These are phyloP conservation scores for Falco rusticolus DNA, from an alignment of 2,797 vertebrate genomes.

Conservation along the genomic window DNA sequence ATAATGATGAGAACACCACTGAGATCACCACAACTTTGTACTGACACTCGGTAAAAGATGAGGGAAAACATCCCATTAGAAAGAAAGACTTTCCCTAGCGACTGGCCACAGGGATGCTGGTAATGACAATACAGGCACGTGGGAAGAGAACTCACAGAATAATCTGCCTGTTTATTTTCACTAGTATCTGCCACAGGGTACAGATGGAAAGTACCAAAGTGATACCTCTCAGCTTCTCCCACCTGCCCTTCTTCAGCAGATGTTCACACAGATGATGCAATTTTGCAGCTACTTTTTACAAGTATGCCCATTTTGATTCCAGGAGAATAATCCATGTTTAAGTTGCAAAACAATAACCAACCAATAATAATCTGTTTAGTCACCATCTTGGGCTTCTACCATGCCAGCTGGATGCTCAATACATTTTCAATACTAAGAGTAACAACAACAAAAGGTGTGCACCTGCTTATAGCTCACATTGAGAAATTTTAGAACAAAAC, in stretches of 20 bases:
- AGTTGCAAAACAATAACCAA: neutral
- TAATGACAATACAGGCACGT: neutral
- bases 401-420: neutral
- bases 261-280: neutral
- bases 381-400: neutral
- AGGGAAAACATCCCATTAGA: neutral
- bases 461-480: neutral
- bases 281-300: neutral
- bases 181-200: neutral
- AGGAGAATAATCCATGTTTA: neutral
- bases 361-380: neutral
- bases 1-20: neutral
- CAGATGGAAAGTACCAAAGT: neutral
- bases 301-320: neutral
- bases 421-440: neutral
- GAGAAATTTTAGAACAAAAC: neutral
- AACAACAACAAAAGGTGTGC: neutral
- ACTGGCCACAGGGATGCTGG: neutral
- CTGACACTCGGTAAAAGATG: neutral
- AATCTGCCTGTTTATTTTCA: neutral
- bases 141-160: neutral
- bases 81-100: neutral
- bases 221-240: neutral
- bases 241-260: neutral
- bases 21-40: neutral